Evolutionary conservation across 30 jellyfish, hydroid and myxozoan species (phyloP).

Genomic region (Hydra vulgaris): DNA sequence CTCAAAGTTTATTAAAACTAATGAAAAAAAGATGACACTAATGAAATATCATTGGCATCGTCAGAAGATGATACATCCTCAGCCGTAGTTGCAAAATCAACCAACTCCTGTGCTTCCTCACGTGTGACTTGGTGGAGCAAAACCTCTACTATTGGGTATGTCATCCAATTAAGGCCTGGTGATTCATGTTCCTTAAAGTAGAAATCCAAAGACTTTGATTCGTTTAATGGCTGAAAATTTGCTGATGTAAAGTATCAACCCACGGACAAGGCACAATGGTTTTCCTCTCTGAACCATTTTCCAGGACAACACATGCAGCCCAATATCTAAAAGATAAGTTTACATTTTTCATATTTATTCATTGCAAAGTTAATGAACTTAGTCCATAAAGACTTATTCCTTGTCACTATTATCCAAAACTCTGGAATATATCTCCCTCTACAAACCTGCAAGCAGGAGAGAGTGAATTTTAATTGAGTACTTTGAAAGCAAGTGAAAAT

Average conservation of each 20-base stretch:
- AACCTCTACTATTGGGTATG: neutral
- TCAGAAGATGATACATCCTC: neutral
- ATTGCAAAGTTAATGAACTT: neutral
- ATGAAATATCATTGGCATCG: neutral
- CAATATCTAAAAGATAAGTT: neutral
- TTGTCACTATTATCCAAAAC: neutral
- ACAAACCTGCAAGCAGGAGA: neutral
- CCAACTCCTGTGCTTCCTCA: neutral
- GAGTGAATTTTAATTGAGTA: too few species aligned
- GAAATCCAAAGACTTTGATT: neutral
- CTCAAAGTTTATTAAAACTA: neutral
- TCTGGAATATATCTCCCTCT: neutral
- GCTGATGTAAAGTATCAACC: neutral
- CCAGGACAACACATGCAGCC: neutral
- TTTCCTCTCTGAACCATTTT: neutral
- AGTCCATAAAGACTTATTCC: neutral
- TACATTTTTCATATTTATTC: neutral
- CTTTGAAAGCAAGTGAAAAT: neutral
- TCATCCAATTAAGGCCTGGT: neutral
- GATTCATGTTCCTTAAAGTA: neutral
- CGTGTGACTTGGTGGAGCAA: neutral
- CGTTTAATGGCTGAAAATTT: neutral
- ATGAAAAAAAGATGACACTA: neutral
- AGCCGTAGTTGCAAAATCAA: neutral
- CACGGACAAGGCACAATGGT: neutral